Percentiles rank a stretch among this genome's conserved stretches.
Evolutionary conservation across 2,797 vertebrate species (phyloP).

Genomic region (Craterocephalus amniculus): DNA sequence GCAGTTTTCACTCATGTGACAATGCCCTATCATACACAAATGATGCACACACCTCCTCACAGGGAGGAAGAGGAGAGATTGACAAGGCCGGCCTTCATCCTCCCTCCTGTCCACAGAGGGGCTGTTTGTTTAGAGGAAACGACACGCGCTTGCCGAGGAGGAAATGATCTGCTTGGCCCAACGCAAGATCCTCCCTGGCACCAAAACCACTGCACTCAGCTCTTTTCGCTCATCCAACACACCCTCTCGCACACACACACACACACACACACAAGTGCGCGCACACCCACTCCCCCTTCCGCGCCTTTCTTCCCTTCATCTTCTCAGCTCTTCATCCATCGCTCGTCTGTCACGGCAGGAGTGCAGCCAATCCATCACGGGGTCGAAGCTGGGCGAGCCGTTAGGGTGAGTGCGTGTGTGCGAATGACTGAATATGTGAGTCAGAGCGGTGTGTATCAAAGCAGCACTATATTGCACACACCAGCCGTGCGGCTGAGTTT

Average conservation of each 20-base stretch:
- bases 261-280: slow-evolving; percentile 16
- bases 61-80: slow-evolving; percentile 38
- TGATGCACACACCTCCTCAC: slow-evolving; percentile 22
- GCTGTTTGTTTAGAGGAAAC: slow-evolving; percentile 79
- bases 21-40: slow-evolving; percentile 8
- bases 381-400: slow-evolving; percentile 75
- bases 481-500: slow-evolving; percentile 26
- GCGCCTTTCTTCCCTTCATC: slow-evolving; percentile 77
- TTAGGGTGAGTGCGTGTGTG: slow-evolving; percentile 34
- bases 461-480: slow-evolving; percentile 31
- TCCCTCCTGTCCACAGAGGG: slow-evolving; percentile 66
- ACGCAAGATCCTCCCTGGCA: slow-evolving; percentile 78
- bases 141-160: slow-evolving; percentile 73
- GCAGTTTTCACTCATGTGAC: slow-evolving; percentile 6
- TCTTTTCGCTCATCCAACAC: slow-evolving; percentile 61
- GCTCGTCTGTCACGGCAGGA: slow-evolving; percentile 83
- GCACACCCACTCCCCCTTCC: slow-evolving; percentile 13
- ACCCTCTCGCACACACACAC: slow-evolving; percentile 7
- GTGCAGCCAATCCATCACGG: slow-evolving; percentile 86
- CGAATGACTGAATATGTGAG: slow-evolving; percentile 47
- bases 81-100: slow-evolving; percentile 57
- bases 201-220: slow-evolving; percentile 74
- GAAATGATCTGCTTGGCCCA: slow-evolving; percentile 79
- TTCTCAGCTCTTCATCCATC: slow-evolving; percentile 82
- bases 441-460: slow-evolving; percentile 51